These are phyloP conservation scores for Thomomys bottae DNA, from an alignment of 2,113 vertebrate species.

Conservation along the genomic window DNA sequence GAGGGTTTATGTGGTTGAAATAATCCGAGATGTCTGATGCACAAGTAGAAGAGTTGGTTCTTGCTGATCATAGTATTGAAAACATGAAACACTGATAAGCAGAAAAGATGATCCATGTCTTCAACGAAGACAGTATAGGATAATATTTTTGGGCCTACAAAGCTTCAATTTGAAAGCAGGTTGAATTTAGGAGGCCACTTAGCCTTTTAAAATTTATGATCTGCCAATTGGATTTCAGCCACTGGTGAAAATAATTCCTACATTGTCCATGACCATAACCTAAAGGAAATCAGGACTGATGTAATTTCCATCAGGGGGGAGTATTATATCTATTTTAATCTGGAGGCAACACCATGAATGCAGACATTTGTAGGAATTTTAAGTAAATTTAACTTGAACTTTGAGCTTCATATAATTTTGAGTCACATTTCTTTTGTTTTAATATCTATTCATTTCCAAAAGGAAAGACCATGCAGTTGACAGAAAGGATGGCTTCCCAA, in stretches of 20 bases:
- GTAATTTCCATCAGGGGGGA: not conserved
- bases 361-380: not conserved
- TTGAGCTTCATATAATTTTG: not conserved
- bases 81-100: not conserved
- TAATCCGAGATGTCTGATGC: conserved; percentile 9
- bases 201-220: conserved; percentile 30
- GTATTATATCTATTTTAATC: not conserved
- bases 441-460: conserved; percentile 1
- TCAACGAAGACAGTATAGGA: not conserved
- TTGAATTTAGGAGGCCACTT: not conserved
- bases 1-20: not conserved
- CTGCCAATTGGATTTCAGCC: conserved; percentile 7
- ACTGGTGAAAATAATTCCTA: conserved; percentile 43
- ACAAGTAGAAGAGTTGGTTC: conserved; percentile 23
- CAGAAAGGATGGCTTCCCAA: not conserved
- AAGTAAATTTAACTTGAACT: not conserved
- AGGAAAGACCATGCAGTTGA: not conserved
- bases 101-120: not conserved
- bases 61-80: conserved; percentile 29
- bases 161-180: not conserved
- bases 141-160: not conserved
- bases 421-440: not conserved
- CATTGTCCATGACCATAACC: not conserved
- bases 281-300: not conserved
- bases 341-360: not conserved